Evolutionary conservation across 1,140 invertebrate genomes (phyloP).

Genomic region (Goniozus legneri): DNA sequence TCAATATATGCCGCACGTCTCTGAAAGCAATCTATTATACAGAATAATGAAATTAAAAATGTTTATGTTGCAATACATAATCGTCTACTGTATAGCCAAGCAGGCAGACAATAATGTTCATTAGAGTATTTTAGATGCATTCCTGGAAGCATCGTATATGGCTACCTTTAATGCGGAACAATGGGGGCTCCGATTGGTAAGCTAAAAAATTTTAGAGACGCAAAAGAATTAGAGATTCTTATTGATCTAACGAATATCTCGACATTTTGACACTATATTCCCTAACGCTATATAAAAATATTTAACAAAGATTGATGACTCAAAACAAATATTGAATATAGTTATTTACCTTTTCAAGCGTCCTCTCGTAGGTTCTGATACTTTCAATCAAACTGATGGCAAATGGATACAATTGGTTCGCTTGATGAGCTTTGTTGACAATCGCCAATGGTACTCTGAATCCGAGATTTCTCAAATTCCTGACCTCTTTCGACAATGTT

Average conservation of each 20-base stretch:
- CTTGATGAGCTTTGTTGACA: constrained; percentile 98
- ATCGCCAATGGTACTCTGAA: constrained; percentile 96
- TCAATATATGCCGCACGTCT: constrained; percentile 10
- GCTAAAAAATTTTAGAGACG: constrained; percentile 49
- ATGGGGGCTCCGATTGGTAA: constrained; percentile 52
- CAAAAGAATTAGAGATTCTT: constrained; percentile 39
- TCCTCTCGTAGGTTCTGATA: constrained; percentile 93
- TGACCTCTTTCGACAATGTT: constrained; percentile 95
- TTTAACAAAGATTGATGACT: too few species aligned
- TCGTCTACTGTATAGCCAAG: constrained; percentile 35
- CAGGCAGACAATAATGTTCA: constrained; percentile 37
- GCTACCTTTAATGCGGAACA: constrained; percentile 50
- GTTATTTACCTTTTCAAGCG: constrained; percentile 88
- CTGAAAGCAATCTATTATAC: constrained; percentile 14
- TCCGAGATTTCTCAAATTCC: constrained; percentile 94
- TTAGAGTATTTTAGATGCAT: constrained; percentile 41
- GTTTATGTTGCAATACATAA: constrained; percentile 23
- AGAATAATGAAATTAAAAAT: constrained; percentile 20
- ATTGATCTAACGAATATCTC: constrained; percentile 23
- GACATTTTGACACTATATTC: constrained; percentile 24
- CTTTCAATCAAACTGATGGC: constrained; percentile 98
- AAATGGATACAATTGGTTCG: constrained; percentile 97
- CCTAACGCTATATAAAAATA: too few species aligned
- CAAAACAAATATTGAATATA: too few species aligned
- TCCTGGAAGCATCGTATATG: constrained; percentile 36